Percentiles rank a stretch among this genome's conserved stretches.
phyloP scores from a whole-genome alignment of 2,113 vertebrate genomes.

The Hemichromis elongatus region DNA sequence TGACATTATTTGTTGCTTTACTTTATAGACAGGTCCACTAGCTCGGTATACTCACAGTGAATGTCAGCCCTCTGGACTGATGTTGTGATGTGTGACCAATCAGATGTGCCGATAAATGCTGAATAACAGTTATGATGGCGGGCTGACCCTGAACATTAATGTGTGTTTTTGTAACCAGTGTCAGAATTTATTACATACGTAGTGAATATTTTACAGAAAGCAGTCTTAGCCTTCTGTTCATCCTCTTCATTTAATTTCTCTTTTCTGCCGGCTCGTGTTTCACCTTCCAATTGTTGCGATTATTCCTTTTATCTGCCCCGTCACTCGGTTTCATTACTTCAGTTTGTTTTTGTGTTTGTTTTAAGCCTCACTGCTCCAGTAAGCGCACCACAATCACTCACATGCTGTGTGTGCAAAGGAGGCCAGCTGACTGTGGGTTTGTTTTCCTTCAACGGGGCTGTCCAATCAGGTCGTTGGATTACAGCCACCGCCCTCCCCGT shows the following conservation, averaged over 20 bases:
- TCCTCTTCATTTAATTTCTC: neutral
- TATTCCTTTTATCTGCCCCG: neutral
- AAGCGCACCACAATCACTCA: conserved; percentile 13
- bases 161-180: neutral
- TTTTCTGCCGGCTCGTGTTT: neutral
- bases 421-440: conserved; percentile 70
- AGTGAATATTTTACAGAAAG: neutral
- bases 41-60: neutral
- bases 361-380: neutral
- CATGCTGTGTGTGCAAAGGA: conserved; percentile 35
- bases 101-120: neutral
- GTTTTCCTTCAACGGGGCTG: conserved; percentile 48
- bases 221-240: no score
- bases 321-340: neutral
- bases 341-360: neutral
- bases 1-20: neutral
- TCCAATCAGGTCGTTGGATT: conserved; percentile 46
- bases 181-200: neutral
- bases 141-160: neutral
- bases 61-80: neutral
- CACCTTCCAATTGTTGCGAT: neutral
- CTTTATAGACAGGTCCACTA: no score
- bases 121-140: neutral
- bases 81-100: neutral
- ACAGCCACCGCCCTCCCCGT: conserved; percentile 53